Base-by-base conservation (phyloP, 2,888 invertebrate genomes). In the Gonocerus acuteangulatus region DNA sequence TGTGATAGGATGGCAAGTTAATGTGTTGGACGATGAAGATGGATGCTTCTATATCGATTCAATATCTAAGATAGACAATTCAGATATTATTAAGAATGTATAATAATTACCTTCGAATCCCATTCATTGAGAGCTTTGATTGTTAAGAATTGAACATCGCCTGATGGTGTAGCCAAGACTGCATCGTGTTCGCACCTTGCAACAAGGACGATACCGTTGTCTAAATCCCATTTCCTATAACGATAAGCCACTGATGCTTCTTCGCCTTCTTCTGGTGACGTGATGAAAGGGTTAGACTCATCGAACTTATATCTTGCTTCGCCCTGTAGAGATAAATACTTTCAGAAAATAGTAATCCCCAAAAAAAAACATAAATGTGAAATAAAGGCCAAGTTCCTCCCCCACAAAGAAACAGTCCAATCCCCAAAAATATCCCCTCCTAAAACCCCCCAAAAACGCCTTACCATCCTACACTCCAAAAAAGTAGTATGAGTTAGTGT, bases 81-180 rank as follows among this genome's bases (percentile, higher is more conserved):
- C n/a, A 39, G n/a, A 39, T n/a, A 3, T 39, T 9, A n/a, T 9
- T 3, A 39, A 39, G n/a, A 4, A 39, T 13, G 3, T 39, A 15
- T 9, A n/a, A 9, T 3, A 22, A 62, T 69, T 72, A 80, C 80
- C 72, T 94, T 90, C 0, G 95, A 93, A 76, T 99, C 97, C 97
- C 97, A 99, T 74, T 99, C 99, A 77, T 99, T 99, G 18, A 99
- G 80, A 0, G 99, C 95, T 77, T 96, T 97, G 73, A 99, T 91
- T 6, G 92, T 89, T 51, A 99, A 79, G 76, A 88, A 95, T 76
- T 97, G 96, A 1, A 83, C 80, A 73, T 95, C 95, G 63, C 89
- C 90, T 69, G 85, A 89, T 0, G 92, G 89, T 0, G 89, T 87
- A 68, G 85, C 85, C 74, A 90, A 82, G 0, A 93, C 94, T 1